Evolutionary conservation across 2,113 vertebrate genomes (phyloP).

Genomic region (Sprattus sprattus): DNA sequence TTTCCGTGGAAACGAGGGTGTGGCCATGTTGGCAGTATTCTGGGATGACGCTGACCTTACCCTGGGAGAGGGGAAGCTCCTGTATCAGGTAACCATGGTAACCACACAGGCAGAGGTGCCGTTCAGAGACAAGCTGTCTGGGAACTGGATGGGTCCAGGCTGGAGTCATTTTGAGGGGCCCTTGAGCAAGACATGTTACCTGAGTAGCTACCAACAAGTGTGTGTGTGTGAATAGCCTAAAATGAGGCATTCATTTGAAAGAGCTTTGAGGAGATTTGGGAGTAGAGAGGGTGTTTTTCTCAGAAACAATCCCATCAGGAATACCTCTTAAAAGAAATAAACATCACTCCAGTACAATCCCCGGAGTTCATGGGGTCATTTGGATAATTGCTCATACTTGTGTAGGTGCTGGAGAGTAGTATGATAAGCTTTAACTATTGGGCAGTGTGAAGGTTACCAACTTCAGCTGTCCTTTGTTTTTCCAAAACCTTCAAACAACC

Average conservation of each 20-base stretch:
- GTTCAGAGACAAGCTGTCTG: neutral
- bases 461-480: no score
- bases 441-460: no score
- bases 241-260: no score
- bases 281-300: no score
- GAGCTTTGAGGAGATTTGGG: no score
- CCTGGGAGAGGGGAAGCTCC: slow-evolving; percentile 63
- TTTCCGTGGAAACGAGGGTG: slow-evolving; percentile 65
- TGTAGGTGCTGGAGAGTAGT: neutral
- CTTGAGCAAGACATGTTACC: neutral
- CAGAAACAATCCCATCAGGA: no score
- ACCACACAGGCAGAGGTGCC: neutral
- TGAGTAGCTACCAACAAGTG: neutral
- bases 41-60: slow-evolving; percentile 80
- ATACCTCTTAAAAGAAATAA: no score
- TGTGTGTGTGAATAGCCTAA: neutral
- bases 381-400: neutral
- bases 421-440: neutral
- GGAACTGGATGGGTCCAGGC: neutral
- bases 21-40: slow-evolving; percentile 73
- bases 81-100: slow-evolving; percentile 69
- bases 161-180: neutral
- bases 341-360: neutral
- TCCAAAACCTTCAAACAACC: no score
- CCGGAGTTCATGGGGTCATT: neutral